Base-by-base conservation (phyloP, 2,113 vertebrate genomes). In the Gallinago undulata region DNA sequence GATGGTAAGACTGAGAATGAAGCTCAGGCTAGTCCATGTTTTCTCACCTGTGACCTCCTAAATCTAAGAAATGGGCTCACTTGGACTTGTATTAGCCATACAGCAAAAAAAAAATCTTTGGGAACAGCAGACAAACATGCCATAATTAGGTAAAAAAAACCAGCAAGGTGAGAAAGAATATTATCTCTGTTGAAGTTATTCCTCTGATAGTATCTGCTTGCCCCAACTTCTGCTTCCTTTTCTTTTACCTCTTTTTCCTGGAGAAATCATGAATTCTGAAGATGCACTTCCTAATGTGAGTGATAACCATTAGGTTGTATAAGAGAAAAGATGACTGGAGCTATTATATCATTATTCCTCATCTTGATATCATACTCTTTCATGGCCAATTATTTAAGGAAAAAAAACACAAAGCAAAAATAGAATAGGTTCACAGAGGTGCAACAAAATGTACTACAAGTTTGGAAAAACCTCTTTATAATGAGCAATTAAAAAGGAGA, bases 401-500 rank as follows among this genome's bases (percentile, higher is more conserved):
- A 37, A 35, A 64, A 41, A 45, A 41, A 5, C 17, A 56, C 39
- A 82, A 70, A 82, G 43, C 47, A 91, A 77, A 97, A 84, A n/a
- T 25, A 90, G 68, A 91, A 31, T 28, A 83, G 19, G 70, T 73
- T 93, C 89, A 89, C 41, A 90, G 22, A 79, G 37, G 50, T 53
- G 57, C 73, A 89, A 79, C 7, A 9, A 41, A 56, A 84, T 63
- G 17, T 41, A 87, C 21, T 30, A 60, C 48, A 64, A 53, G 66
- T 72, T 82, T 7, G 2, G 41, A 17, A 68, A 53, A 70, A 55
- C 4, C 6, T 73, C 56, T 33, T 89, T 72, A 37, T 84, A 87
- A 87, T 83, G 57, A 79, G 39, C 84, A 94, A 90, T 93, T 95
- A 85, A 89, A 91, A 89, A 53, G 48, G 35, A 91, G 13, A 19